Percentiles rank a stretch among this genome's conserved stretches.
Conservation (phyloP, 1,140 invertebrate genomes). For the Pachypeltis micranthus region DNA sequence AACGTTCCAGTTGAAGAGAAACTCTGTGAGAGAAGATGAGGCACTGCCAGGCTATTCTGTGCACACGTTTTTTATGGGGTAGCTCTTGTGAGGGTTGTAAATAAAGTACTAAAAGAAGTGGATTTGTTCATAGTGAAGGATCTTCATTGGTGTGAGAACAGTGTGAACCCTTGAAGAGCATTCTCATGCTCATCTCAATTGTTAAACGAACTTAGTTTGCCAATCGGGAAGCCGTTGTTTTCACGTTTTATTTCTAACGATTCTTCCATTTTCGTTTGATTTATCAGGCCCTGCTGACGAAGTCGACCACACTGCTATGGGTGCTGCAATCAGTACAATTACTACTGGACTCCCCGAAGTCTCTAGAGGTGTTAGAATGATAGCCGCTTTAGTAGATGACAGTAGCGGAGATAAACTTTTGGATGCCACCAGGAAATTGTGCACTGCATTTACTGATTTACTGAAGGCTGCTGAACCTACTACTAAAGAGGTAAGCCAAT, state of each 20-base stretch:
- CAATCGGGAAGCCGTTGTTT: no score
- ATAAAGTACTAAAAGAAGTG: no score
- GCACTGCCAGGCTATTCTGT: no score
- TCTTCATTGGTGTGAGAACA: no score
- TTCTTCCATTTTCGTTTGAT: slow-evolving; percentile 15
- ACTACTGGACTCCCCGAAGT: slow-evolving; percentile 93
- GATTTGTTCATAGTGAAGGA: no score
- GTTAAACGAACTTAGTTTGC: not conserved
- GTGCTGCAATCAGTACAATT: slow-evolving; percentile 93
- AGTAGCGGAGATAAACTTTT: slow-evolving; percentile 73
- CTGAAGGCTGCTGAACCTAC: slow-evolving; percentile 89
- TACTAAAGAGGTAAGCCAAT: slow-evolving; percentile 60
- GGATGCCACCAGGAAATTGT: slow-evolving; percentile 83
- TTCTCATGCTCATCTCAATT: not conserved
- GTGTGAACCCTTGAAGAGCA: no score
- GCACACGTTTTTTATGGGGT: no score
- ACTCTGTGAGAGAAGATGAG: no score
- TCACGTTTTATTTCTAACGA: not conserved
- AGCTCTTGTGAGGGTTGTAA: no score
- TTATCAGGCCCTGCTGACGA: slow-evolving; percentile 55
- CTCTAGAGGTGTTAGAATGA: slow-evolving; percentile 85
- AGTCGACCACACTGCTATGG: slow-evolving; percentile 88
- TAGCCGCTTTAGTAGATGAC: slow-evolving; percentile 87
- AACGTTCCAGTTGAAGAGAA: no score
- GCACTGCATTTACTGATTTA: slow-evolving; percentile 87